Evolutionary conservation across 2,797 vertebrate genomes (phyloP).

Genomic region (Toxotes lorentzi): DNA sequence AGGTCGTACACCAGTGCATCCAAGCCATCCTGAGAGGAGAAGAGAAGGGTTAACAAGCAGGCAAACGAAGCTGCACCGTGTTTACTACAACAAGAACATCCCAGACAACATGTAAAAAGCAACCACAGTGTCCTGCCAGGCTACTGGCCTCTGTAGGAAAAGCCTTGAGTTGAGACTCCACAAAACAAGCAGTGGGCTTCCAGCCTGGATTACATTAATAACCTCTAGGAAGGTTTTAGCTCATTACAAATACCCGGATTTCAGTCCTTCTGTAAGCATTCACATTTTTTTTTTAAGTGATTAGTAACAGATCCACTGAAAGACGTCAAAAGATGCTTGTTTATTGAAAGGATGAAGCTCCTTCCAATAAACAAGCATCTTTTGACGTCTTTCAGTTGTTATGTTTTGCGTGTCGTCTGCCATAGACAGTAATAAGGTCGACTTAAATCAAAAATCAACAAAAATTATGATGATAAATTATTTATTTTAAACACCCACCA

Average conservation of each 20-base stretch:
- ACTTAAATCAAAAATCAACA: neutral
- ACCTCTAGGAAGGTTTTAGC: neutral
- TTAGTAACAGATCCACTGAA: conserved; percentile 18
- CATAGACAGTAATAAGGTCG: neutral
- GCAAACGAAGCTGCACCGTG: conserved; percentile 15
- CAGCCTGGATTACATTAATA: conserved; percentile 33
- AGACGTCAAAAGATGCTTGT: neutral
- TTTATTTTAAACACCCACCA: neutral
- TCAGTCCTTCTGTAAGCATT: conserved; percentile 32
- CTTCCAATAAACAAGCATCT: too few relatives aligned
- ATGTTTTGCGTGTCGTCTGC: neutral
- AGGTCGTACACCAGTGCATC: conserved; percentile 99
- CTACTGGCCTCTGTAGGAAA: neutral
- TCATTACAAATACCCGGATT: conserved; percentile 27
- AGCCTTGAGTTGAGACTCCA: neutral
- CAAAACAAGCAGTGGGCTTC: neutral
- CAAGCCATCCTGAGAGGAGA: conserved; percentile 91
- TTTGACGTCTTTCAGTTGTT: neutral
- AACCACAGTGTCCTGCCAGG: neutral
- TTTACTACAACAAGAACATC: neutral
- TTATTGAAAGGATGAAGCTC: neutral
- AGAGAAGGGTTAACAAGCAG: conserved; percentile 50
- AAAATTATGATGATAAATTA: too few relatives aligned
- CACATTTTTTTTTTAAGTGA: conserved; percentile 25
- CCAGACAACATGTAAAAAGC: conserved; percentile 20